Evolutionary conservation across 2,888 invertebrate genomes (phyloP), one percentile per base, ranked within the genome.

Genomic region (Neoaliturus tenellus): DNA sequence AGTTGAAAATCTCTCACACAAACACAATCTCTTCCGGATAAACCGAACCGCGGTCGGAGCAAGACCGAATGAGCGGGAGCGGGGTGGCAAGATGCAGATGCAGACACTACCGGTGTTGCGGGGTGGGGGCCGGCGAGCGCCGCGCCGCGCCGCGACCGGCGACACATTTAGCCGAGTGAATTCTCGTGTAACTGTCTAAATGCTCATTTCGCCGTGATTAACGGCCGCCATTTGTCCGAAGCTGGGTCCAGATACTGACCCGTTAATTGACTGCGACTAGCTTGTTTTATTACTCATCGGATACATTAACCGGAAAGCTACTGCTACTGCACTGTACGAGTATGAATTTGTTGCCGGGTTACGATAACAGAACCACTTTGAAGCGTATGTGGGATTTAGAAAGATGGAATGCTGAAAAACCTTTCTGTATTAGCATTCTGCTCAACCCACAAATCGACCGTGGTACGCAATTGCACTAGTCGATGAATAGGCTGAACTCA

Each of bases 101-200:
- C 62, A 31, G 62, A 62, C 62, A 62, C 62, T 62, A 71, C 71
- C 39, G 39, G 71, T 71, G 71, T 71, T 39, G 20, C 71, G 1
- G 71, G 35, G 71, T 31, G 1, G 8, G 71, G 71, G 35, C 10
- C 25, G 3, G n/a, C n/a, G n/a, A n/a, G 73, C 73, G 23, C 23
- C 55, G 17, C 67, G 67, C 67, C 35, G 75, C 48, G 78, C 78
- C 31, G 78, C 35, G 73, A 55, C n/a, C n/a, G 55, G 31, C 33
- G 78, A 78, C 78, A 78, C 51, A 55, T 51, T 78, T 78, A 78
- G 33, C 51, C 78, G 35, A 78, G 78, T 55, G 78, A 78, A 51
- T 78, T 78, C 55, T 35, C 78, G 78, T 78, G 78, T 78, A 78
- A 55, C 78, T 78, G 78, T 78, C 78, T 78, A 78, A 78, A 78